Evolutionary conservation across 2,888 invertebrate species (phyloP), one percentile per base, ranked within the genome.

Genomic region (Drosophila histrio): DNA sequence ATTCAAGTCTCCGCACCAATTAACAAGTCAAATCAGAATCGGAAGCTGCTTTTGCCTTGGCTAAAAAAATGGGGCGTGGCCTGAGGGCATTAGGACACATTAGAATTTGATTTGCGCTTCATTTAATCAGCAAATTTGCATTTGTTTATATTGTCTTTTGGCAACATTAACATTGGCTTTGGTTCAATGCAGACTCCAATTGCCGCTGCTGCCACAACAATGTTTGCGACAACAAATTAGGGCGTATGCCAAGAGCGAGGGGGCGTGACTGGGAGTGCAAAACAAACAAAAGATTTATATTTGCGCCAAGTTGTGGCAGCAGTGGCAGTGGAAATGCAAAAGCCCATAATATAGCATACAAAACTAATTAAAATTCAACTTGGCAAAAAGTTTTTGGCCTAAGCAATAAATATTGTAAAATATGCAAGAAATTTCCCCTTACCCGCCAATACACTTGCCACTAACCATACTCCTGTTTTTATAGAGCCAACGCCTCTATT

Each of bases 331-430:
- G 26, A 69, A 76, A 61, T 65, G 69, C 43, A 52, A 68, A 61
- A 58, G 71, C 65, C 70, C n/a, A n/a, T n/a, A n/a, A 71, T 80
- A 84, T 76, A 24, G 24, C 5, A 81, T 81, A 87, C 80, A 66
- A 83, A 85, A 85, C 84, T 85, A 85, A 85, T 85, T 85, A 85
- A 85, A 85, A 85, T 85, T 85, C 88, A 85, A 88, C 84, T 80
- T 86, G 79, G 78, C 80, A 78, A 76, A 79, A 88, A 84, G 86
- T 86, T 74, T 77, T 77, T 76, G 39, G 76, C 68, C 84, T 83
- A 69, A 78, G 88, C 87, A 85, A 85, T 85, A 85, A 85, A 85
- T 85, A 86, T 87, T 88, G 84, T 88, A 80, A 83, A 83, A 76
- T 87, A 88, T 84, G 83, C 82, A 68, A 60, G 41, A 56, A 47